These are phyloP conservation scores for Osmerus eperlanus DNA, from an alignment of 2,113 vertebrate genomes.

Conservation along the genomic window DNA sequence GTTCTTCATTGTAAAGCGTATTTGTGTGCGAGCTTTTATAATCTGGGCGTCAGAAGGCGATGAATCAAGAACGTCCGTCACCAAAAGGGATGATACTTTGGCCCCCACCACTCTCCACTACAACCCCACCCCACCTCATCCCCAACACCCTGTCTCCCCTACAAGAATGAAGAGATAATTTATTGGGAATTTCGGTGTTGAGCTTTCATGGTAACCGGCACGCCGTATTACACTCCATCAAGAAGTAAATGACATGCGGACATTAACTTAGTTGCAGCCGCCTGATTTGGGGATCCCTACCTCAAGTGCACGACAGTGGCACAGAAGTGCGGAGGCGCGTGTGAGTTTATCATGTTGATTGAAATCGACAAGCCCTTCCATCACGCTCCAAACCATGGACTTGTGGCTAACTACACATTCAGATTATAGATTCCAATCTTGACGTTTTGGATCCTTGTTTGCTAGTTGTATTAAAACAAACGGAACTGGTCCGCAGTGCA, in stretches of 20 bases:
- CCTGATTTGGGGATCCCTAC: constrained; percentile 41
- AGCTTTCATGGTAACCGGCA: constrained; percentile 59
- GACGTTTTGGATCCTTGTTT: no score
- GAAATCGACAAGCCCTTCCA: constrained; percentile 21
- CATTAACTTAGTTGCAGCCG: constrained; percentile 58
- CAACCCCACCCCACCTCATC: constrained; percentile 32
- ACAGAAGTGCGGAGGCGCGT: constrained; percentile 49
- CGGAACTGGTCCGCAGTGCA: no score
- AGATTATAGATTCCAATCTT: no score
- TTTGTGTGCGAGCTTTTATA: constrained; percentile 60
- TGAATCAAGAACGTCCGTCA: constrained; percentile 64
- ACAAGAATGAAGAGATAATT: constrained; percentile 30
- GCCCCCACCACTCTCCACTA: constrained; percentile 17
- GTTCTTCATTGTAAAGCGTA: constrained; percentile 39
- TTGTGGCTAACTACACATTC: no score
- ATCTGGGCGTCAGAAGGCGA: constrained; percentile 44
- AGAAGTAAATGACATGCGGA: constrained; percentile 51
- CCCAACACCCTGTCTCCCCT: constrained; percentile 28
- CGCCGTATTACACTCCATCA: constrained; percentile 72
- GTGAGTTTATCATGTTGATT: constrained; percentile 60
- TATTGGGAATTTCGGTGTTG: constrained; percentile 27
- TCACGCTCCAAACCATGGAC: no score
- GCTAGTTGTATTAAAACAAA: no score
- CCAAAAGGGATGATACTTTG: constrained; percentile 30
- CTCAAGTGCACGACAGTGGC: constrained; percentile 46